Percentiles rank a stretch among this genome's conserved stretches.
Conservation (phyloP, 2,797 vertebrate species). For the Mus caroli region DNA sequence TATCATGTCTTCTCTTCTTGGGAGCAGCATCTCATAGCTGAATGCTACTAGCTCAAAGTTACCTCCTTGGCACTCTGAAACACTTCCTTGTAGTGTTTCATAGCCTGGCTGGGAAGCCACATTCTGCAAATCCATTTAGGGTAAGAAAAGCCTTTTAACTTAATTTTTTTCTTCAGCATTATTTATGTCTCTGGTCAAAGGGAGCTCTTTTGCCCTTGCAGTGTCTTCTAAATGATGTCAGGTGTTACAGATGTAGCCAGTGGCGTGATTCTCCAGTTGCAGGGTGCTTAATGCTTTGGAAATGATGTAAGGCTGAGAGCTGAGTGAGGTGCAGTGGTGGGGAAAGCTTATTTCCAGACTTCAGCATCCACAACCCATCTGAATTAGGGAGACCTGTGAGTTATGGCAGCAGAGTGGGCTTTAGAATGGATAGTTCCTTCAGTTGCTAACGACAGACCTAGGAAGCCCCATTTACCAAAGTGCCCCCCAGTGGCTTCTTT, state of each 20-base stretch:
- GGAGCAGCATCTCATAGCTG: neutral
- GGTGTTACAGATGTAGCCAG: conserved; percentile 54
- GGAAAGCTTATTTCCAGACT: conserved; percentile 70
- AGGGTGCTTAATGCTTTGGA: conserved; percentile 72
- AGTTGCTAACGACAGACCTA: neutral
- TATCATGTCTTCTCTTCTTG: neutral
- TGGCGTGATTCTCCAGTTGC: neutral
- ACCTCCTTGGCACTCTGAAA: neutral
- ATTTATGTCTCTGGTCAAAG: conserved; percentile 58
- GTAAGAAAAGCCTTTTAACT: conserved; percentile 72
- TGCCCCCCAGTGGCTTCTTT: conserved; percentile 65
- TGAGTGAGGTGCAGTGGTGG: neutral
- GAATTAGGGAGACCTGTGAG: conserved; percentile 70
- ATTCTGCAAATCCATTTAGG: conserved; percentile 23
- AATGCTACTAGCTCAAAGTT: neutral
- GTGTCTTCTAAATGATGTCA: conserved; percentile 69
- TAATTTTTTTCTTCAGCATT: conserved; percentile 13
- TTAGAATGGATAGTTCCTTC: conserved; percentile 46
- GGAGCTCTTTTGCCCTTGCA: conserved; percentile 73
- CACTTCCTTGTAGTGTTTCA: neutral
- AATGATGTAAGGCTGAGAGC: neutral
- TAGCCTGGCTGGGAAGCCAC: conserved; percentile 8
- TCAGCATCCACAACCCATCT: conserved; percentile 39
- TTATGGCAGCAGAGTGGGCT: neutral
- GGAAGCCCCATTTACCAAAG: conserved; percentile 79